Base-by-base conservation (phyloP, 2,888 invertebrate species). In the Heteromyza rotundicornis region DNA sequence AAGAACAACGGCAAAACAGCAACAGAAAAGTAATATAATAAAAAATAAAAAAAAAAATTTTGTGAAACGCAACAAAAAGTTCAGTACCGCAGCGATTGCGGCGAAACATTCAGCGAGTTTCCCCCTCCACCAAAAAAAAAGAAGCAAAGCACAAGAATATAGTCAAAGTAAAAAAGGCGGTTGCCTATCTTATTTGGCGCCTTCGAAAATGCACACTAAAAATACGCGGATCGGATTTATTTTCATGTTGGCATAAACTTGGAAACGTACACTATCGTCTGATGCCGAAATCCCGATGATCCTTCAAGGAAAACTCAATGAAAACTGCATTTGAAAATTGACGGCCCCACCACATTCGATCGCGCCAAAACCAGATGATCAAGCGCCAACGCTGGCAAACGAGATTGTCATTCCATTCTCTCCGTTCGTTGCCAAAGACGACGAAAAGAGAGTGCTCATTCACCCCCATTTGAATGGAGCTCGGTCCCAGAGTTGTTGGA, bases 321-420 rank as follows among this genome's bases (percentile, higher is more conserved):
- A 49, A 64, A 63, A 62, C 57, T 59, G 53, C 66, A 63, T 63
- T 63, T 57, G 63, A 58, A 64, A 63, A 56, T 56, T 17, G 22
- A 22, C 23, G 44, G 10, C 22, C 35, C 12, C 14, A 24, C 24
- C 24, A 23, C 22, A 16, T 49, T 49, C 10, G n/a, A 70, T 67
- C 68, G 70, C 70, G 70, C 70, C 70, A 70, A 70, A 70, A 70
- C 59, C 69, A 69, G 67, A 70, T 68, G 68, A 68, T 68, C 65
- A 63, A 67, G 68, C 70, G 70, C 67, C 68, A 70, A 69, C 59
- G 54, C 17, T 36, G 51, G 27, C 53, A 57, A 59, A 57, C 57
- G 62, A 44, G 52, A 24, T 61, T 67, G 60, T 62, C 65, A 63
- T 64, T 65, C 57, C 49, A 70, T n/a, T n/a, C 71, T 67, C 44